Conservation (phyloP, 64 coral and sea anemone genomes). For the Anthopleura sola region DNA sequence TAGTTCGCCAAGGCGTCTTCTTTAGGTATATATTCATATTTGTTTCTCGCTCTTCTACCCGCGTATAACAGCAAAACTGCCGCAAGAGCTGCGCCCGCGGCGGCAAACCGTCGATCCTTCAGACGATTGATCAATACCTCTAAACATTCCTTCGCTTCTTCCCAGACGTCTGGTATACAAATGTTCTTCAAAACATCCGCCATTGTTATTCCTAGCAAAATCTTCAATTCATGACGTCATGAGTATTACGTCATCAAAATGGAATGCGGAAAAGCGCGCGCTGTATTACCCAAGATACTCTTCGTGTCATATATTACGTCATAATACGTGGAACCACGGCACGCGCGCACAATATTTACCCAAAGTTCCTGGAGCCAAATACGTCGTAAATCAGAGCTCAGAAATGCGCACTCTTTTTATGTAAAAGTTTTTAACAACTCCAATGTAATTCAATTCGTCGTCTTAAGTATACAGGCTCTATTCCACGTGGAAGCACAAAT, state of each 20-base stretch:
- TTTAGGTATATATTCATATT: constrained; percentile 29
- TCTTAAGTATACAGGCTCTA: too few relatives aligned
- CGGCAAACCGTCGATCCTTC: constrained; percentile 23
- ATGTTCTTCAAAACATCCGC: constrained; percentile 40
- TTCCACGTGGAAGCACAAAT: too few relatives aligned
- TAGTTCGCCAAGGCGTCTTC: constrained; percentile 40
- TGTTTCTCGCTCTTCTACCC: neutral
- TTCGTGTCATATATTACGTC: neutral
- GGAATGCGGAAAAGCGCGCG: neutral
- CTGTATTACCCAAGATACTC: neutral
- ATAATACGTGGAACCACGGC: neutral
- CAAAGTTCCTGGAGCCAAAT: neutral
- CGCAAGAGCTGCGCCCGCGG: constrained; percentile 18
- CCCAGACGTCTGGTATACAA: constrained; percentile 16
- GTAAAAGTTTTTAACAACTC: too few relatives aligned
- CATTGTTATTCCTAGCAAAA: neutral
- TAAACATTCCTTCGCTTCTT: constrained; percentile 32
- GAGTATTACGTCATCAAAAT: neutral
- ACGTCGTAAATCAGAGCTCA: too few relatives aligned
- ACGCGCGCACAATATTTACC: too few relatives aligned
- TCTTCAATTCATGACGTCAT: neutral
- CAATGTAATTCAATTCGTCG: too few relatives aligned
- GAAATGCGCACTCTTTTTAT: neutral
- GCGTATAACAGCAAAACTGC: constrained; percentile 26
- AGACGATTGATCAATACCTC: neutral